Evolutionary conservation across 2,797 vertebrate species (phyloP).

Genomic region (Bradypodion pumilum): DNA sequence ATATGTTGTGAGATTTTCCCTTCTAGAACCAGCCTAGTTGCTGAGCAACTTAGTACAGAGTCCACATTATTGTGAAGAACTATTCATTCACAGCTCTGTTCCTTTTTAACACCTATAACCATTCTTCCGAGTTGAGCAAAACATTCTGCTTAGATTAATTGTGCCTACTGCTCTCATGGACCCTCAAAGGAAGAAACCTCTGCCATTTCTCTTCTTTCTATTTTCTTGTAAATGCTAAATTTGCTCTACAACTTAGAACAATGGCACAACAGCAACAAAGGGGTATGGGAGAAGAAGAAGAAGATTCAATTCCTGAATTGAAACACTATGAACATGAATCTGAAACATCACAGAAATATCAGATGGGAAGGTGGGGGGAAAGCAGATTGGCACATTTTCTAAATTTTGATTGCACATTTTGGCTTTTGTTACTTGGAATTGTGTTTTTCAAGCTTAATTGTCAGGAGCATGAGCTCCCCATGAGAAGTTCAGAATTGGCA

Average conservation of each 20-base stretch:
- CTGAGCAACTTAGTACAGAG: not conserved
- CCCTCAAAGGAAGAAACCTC: not conserved
- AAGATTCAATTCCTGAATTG: not conserved
- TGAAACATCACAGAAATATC: not conserved
- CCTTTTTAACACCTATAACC: not conserved
- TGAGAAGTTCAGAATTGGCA: not conserved
- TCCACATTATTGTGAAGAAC: not conserved
- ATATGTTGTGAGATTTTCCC: slow-evolving; percentile 3
- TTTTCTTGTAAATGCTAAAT: not conserved
- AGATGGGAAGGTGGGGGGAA: not conserved
- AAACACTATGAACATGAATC: not conserved
- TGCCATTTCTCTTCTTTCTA: not conserved
- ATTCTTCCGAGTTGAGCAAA: not conserved
- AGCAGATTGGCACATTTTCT: not conserved
- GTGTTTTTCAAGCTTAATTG: not conserved
- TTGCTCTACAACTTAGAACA: not conserved
- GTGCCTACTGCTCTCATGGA: not conserved
- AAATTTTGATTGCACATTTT: not conserved
- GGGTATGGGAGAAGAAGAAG: not conserved
- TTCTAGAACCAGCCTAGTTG: too few relatives aligned
- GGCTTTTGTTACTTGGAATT: not conserved
- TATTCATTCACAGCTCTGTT: not conserved
- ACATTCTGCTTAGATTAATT: not conserved
- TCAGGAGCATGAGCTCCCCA: not conserved
- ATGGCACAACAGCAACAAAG: not conserved